A percentile compares a stretch with the other conserved stretches of the same genome.
phyloP scores from a whole-genome alignment of 2,113 vertebrate species.

The Percina caprodes region DNA sequence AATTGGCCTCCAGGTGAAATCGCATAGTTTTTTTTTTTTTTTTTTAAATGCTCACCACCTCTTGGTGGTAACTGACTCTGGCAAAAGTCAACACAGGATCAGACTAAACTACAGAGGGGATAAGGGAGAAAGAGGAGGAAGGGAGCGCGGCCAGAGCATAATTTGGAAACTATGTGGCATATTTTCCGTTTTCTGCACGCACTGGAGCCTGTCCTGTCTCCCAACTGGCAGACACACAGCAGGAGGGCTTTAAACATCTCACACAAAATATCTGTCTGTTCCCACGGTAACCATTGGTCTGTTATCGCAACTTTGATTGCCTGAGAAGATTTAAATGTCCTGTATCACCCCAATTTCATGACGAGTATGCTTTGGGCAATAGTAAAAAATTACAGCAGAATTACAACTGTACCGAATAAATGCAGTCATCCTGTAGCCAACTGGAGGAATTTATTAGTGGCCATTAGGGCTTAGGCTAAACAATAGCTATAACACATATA shows the following conservation, averaged over 20 bases:
- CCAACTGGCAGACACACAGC: conserved; percentile 72
- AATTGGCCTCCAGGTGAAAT: conserved; percentile 56
- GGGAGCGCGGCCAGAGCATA: conserved; percentile 61
- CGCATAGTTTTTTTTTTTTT: conserved; percentile 30
- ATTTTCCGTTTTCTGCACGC: conserved; percentile 79
- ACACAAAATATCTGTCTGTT: conserved; percentile 65
- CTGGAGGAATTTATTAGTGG: conserved; percentile 26
- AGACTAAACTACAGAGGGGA: conserved; percentile 59
- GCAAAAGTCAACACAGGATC: conserved; percentile 64
- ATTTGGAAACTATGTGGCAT: conserved; percentile 82
- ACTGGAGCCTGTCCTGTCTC: conserved; percentile 72
- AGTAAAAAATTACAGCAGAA: conserved; percentile 12
- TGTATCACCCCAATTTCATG: background rate
- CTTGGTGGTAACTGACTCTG: conserved; percentile 50
- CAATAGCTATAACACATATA: conserved; percentile 5
- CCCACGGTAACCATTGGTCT: conserved; percentile 72
- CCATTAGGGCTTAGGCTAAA: conserved; percentile 32
- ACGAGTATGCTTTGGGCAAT: background rate
- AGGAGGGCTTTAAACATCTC: conserved; percentile 72
- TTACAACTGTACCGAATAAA: conserved; percentile 1
- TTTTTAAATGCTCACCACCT: conserved; percentile 51
- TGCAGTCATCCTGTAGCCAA: conserved; percentile 27
- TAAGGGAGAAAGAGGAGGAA: conserved; percentile 56
- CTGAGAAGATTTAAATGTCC: conserved; percentile 12
- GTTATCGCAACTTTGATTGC: conserved; percentile 10